Conservation (phyloP, 2,888 invertebrate genomes). For the Dilophus febrilis region DNA sequence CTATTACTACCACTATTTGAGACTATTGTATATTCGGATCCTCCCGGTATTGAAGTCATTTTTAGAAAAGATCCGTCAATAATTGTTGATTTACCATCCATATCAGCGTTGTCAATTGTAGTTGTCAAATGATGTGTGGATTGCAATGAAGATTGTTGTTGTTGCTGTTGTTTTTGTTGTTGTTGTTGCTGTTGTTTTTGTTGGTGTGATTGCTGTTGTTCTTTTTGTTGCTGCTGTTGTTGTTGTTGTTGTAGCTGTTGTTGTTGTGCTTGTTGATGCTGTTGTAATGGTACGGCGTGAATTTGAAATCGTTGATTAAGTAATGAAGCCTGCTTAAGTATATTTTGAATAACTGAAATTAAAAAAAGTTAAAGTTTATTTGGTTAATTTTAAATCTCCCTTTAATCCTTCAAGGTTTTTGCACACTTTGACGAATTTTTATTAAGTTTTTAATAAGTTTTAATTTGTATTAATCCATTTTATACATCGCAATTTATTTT, state of each 20-base stretch:
- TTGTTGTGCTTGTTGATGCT: conserved; percentile 19
- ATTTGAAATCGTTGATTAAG: conserved; percentile 22
- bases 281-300: too few species aligned
- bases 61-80: conserved; percentile 23
- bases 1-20: conserved; percentile 2
- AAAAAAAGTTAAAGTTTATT: too few species aligned
- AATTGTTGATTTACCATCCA: conserved; percentile 3
- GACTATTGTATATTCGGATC: conserved; percentile 21
- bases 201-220: conserved; percentile 14
- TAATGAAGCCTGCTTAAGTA: conserved; percentile 9
- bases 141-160: neutral
- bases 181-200: conserved; percentile 19
- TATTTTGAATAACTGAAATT: conserved; percentile 20
- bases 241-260: conserved; percentile 15
- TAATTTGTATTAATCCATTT: too few species aligned
- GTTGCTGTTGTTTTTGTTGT: conserved; percentile 18
- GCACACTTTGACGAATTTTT: too few species aligned
- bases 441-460: too few species aligned
- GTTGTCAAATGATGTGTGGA: conserved; percentile 21
- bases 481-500: too few species aligned
- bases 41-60: conserved; percentile 25
- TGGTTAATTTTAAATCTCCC: too few species aligned
- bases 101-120: conserved; percentile 10
- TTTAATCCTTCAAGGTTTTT: too few species aligned
- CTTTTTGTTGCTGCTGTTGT: conserved; percentile 18